Evolutionary conservation across 2,888 invertebrate genomes (phyloP).

Genomic region (Noctua janthe): DNA sequence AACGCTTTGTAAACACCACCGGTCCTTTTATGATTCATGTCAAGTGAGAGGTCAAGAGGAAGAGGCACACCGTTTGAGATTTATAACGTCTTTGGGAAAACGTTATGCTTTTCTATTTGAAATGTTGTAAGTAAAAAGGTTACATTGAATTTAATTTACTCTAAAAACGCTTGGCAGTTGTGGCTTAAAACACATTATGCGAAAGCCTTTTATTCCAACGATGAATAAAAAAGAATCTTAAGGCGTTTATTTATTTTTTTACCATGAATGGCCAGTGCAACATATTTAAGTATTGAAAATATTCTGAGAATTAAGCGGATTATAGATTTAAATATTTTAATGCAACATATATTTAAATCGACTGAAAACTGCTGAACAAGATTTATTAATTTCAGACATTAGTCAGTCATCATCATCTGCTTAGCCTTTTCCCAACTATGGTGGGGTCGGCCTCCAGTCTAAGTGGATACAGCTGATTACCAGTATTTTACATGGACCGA

Average conservation of each 20-base stretch:
- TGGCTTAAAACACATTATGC: not conserved
- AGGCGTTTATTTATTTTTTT: not conserved
- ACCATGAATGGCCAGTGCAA: not conserved
- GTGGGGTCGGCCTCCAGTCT: too few relatives aligned
- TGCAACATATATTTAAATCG: not conserved
- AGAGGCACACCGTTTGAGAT: slow-evolving; percentile 22
- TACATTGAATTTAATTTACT: not conserved
- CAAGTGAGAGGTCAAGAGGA: slow-evolving; percentile 40
- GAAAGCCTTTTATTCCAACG: not conserved
- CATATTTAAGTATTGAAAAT: too few relatives aligned
- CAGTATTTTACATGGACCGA: too few relatives aligned
- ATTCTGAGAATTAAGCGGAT: not conserved
- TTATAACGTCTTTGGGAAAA: slow-evolving; percentile 14
- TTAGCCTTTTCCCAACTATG: too few relatives aligned
- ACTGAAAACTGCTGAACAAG: not conserved
- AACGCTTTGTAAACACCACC: slow-evolving; percentile 16
- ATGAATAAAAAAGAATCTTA: not conserved
- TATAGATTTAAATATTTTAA: too few relatives aligned
- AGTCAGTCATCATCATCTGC: not conserved
- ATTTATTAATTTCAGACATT: not conserved
- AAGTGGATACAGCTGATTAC: too few relatives aligned
- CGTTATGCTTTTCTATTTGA: slow-evolving; percentile 2
- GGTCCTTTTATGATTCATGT: slow-evolving; percentile 23
- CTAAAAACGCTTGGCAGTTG: not conserved
- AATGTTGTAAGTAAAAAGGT: slow-evolving; percentile 11